Evolutionary conservation across 2,113 vertebrate species (phyloP), one percentile per base, ranked within the genome.

Genomic region (Pogona vitticeps): DNA sequence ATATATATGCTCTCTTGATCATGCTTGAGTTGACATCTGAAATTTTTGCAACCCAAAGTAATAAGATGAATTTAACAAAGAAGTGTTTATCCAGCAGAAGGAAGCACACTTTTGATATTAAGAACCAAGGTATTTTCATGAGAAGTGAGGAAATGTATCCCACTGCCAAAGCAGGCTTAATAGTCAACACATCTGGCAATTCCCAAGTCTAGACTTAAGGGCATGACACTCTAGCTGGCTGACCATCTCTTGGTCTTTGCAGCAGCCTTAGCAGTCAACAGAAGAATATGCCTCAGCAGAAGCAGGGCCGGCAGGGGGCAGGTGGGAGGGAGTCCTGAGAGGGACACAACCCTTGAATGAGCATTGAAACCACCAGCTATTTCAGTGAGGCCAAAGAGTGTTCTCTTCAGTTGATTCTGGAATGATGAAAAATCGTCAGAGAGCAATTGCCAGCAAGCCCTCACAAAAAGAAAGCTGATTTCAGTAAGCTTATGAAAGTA

Each of bases 91-190:
- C 0, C 67, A 84, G 87, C 26, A n/a, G 56, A 84, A 88, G 2
- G 46, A 88, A 76, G 79, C 88, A 58, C 3, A 77, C 85, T 90
- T 8, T 80, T 21, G 42, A 82, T 58, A 9, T n/a, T 21, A 33
- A 6, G 65, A n/a, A 10, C 26, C 28, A 2, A 28, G 23, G 10
- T 46, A 28, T 82, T 83, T 76, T 59, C 40, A 84, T 76, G 40
- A 42, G 71, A 86, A 87, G 23, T 26, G 52, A 12, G 76, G 68
- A 72, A 89, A 88, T n/a, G 70, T 12, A 77, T 9, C 1, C 52
- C 83, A 33, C 61, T 63, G 80, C 81, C 26, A 78, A 28, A 76
- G 3, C 1, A 81, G 13, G 2, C 33, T 80, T 3, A 7, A 31
- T 15, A 70, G 23, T 76, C 87, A 21, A 38, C 59, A 5, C 65